These are phyloP conservation scores for Macrobrachium rosenbergii DNA, from an alignment of 1,140 invertebrate species.

Conservation along the genomic window DNA sequence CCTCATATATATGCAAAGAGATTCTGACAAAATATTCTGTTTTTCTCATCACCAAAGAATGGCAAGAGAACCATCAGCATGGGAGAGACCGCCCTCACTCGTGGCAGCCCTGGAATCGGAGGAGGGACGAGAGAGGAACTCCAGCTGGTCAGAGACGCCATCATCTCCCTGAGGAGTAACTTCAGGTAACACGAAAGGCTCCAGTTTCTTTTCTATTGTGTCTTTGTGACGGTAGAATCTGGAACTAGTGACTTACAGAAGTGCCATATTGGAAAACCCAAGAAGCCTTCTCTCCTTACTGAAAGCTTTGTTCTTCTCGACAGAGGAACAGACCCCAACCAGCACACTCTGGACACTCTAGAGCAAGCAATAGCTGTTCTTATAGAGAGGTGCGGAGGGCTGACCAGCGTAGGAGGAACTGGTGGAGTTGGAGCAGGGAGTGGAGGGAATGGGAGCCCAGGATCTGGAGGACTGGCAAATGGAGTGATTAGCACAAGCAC, in stretches of 20 bases:
- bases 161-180: conserved; percentile 70
- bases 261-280: background rate
- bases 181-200: conserved; percentile 67
- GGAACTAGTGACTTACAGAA: too few species aligned
- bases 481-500: conserved; percentile 19
- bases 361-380: conserved; percentile 72
- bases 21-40: too few species aligned
- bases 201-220: background rate
- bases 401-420: background rate
- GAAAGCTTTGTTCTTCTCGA: background rate
- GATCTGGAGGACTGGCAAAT: background rate
- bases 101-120: conserved; percentile 42
- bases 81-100: conserved; percentile 15
- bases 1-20: too few species aligned
- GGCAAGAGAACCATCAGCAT: conserved; percentile 23
- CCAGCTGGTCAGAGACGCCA: conserved; percentile 71
- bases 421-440: background rate
- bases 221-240: background rate
- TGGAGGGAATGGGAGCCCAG: background rate
- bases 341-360: conserved; percentile 72
- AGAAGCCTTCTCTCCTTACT: background rate
- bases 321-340: conserved; percentile 70
- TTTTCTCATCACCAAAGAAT: conserved; percentile 19
- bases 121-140: conserved; percentile 69
- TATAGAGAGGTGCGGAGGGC: conserved; percentile 68